Evolutionary conservation across 1,140 invertebrate species (phyloP).

Genomic region (Saccostrea glomerata): DNA sequence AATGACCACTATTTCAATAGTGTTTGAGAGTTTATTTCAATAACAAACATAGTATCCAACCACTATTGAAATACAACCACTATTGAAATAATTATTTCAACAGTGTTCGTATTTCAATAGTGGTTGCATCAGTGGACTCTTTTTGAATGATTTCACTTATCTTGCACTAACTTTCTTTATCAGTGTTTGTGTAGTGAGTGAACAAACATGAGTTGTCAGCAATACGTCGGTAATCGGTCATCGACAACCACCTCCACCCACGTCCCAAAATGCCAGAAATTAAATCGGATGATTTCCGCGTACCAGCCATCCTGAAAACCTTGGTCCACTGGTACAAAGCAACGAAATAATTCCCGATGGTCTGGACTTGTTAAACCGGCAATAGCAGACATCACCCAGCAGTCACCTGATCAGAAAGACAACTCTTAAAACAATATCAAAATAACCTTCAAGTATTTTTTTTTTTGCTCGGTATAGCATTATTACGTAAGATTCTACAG

Average conservation of each 20-base stretch:
- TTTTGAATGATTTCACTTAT: conserved; percentile 79
- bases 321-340: conserved; percentile 86
- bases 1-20: no score
- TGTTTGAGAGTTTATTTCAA: no score
- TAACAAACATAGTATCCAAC: no score
- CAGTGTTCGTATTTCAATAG: no score
- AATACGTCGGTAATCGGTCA: conserved; percentile 85
- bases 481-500: no score
- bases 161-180: conserved; percentile 92
- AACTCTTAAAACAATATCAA: not conserved
- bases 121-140: no score
- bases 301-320: conserved; percentile 82
- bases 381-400: conserved; percentile 85
- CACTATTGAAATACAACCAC: no score
- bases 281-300: conserved; percentile 82
- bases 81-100: no score
- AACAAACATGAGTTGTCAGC: conserved; percentile 84
- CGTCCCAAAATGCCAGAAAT: conserved; percentile 88
- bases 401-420: conserved; percentile 79
- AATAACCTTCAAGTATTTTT: no score
- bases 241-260: conserved; percentile 89
- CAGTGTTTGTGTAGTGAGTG: conserved; percentile 84
- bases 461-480: no score
- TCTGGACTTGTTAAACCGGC: conserved; percentile 83
- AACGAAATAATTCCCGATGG: conserved; percentile 84